These are phyloP conservation scores for Allobates femoralis DNA, from an alignment of 2,797 vertebrate species.

Conservation along the genomic window DNA sequence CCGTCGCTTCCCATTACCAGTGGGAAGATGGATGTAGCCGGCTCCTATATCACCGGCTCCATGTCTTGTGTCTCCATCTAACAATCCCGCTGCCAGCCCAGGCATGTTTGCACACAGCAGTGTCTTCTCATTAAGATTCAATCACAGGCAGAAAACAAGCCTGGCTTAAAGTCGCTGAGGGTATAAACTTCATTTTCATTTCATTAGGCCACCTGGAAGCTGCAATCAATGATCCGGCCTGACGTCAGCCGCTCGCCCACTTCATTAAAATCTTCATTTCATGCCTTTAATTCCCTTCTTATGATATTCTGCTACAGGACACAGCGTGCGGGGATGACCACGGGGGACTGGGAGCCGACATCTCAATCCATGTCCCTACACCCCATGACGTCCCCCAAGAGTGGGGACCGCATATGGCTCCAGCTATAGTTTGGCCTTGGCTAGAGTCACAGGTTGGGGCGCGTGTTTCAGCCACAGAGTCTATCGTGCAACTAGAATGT, in stretches of 20 bases:
- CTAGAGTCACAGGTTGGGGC: too few relatives aligned
- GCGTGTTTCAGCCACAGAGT: too few relatives aligned
- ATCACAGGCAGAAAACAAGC: constrained; percentile 77
- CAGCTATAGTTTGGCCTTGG: too few relatives aligned
- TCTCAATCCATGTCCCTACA: too few relatives aligned
- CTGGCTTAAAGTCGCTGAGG: constrained; percentile 74
- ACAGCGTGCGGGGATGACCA: constrained; percentile 39
- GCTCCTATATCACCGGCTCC: constrained; percentile 57
- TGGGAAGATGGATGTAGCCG: neutral
- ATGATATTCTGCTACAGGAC: constrained; percentile 72
- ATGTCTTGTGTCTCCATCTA: constrained; percentile 69
- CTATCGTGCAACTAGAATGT: too few relatives aligned
- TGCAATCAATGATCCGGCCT: constrained; percentile 74
- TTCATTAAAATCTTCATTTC: constrained; percentile 84
- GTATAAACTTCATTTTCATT: constrained; percentile 81
- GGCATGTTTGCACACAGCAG: constrained; percentile 80
- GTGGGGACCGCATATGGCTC: too few relatives aligned
- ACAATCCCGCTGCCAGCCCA: constrained; percentile 74
- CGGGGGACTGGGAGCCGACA: neutral
- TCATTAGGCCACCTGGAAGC: constrained; percentile 81
- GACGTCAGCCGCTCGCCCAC: constrained; percentile 75
- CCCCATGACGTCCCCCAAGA: too few relatives aligned
- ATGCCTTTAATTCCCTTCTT: constrained; percentile 78
- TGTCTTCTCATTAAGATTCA: constrained; percentile 80
- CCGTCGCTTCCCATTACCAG: constrained; percentile 24